Percentiles rank a stretch among this genome's conserved stretches.
Evolutionary conservation across 1,140 invertebrate genomes (phyloP).

Genomic region (Macrostomum lignano): DNA sequence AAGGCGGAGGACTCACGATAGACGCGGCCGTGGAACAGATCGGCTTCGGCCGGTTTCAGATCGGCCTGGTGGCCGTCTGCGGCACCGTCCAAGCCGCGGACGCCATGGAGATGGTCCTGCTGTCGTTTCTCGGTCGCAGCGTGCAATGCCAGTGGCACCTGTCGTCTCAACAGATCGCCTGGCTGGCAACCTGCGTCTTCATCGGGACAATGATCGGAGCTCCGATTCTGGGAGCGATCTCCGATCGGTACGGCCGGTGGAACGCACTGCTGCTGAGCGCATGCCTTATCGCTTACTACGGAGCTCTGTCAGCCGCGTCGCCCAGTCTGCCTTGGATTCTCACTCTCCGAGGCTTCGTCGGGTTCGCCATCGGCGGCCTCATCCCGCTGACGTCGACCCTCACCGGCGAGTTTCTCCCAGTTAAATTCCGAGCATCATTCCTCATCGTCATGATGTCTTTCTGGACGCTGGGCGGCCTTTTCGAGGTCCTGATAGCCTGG

Average conservation of each 20-base stretch:
- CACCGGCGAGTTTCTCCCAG: slow-evolving; percentile 66
- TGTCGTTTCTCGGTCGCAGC: slow-evolving; percentile 63
- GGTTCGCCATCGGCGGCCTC: slow-evolving; percentile 67
- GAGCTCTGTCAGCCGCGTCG: slow-evolving; percentile 49
- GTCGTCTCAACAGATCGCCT: slow-evolving; percentile 42
- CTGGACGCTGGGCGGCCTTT: slow-evolving; percentile 18
- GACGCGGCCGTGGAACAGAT: slow-evolving; percentile 68
- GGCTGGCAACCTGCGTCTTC: slow-evolving; percentile 54
- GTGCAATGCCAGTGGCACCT: slow-evolving; percentile 73
- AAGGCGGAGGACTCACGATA: slow-evolving; percentile 50
- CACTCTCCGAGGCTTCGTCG: slow-evolving; percentile 51
- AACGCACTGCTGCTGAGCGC: no score
- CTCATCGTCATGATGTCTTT: slow-evolving; percentile 55
- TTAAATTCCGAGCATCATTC: slow-evolving; percentile 62
- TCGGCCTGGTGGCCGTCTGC: no score
- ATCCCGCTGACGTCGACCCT: slow-evolving; percentile 68
- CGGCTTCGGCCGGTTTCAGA: slow-evolving; percentile 78
- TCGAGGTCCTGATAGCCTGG: slow-evolving; percentile 43
- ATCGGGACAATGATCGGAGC: slow-evolving; percentile 81
- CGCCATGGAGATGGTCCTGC: slow-evolving; percentile 84
- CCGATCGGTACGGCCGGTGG: slow-evolving; percentile 64
- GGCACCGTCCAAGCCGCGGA: no score
- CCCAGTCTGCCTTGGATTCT: slow-evolving; percentile 60
- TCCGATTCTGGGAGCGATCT: slow-evolving; percentile 67
- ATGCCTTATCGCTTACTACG: slow-evolving; percentile 48